Base-by-base conservation (phyloP, 2,797 vertebrate genomes). In the Hozukius guyotensis region DNA sequence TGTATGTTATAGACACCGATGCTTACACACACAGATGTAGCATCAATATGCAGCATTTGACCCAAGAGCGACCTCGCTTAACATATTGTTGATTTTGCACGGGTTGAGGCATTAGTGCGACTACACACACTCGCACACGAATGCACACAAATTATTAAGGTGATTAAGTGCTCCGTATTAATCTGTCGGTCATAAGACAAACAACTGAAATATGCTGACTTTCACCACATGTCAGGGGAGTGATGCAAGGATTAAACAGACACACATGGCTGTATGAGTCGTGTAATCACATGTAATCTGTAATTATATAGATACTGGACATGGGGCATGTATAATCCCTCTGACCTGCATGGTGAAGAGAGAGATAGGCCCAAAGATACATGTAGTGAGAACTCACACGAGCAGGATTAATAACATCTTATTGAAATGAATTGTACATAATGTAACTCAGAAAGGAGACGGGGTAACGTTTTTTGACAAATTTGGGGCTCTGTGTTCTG, bases 231-330 rank as follows among this genome's bases (percentile, higher is more conserved):
- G 80, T 70, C 61, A 67, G 62, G 52, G 46, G 49, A 87, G 88
- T 81, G 56, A 84, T 77, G 53, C 64, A 10, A 4, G 82, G 85
- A 88, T 90, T 90, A 90, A 10, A 72, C 14, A 24, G 56, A 77
- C 38, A 42, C 80, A 80, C 69, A 60, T 20, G 73, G 67, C 12
- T 75, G 24, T 75, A 79, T 75, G 74, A 62, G 62, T 65, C 70
- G 56, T 78, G 55, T 93, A 93, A 92, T 92, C 89, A 63, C 77
- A 72, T 88, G 80, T 91, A 92, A 94, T 93, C 93, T 90, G 88
- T 77, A 79, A 92, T 92, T 86, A 92, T 86, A 90, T 22, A 29
- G 57, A 89, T 77, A 72, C 80, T 74, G 49, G 34, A 88, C 79
- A 86, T 32, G 20, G 61, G 25, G 14, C 72, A 61, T 31, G 10